Conservation (phyloP, 2,113 vertebrate species). For the Maccullochella peelii region DNA sequence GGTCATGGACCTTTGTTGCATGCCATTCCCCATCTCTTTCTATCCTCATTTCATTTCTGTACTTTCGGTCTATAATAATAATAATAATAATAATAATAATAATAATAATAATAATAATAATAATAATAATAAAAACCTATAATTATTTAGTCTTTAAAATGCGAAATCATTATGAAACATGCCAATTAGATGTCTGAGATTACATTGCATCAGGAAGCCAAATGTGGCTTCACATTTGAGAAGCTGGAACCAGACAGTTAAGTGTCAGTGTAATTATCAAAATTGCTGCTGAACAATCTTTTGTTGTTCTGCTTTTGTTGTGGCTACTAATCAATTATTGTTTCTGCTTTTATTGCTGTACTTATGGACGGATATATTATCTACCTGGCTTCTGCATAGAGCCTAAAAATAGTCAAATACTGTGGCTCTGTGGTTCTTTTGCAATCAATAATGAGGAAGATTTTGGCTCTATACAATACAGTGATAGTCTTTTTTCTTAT, state of each 20-base stretch:
- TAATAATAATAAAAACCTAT: neutral
- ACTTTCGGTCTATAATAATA: no score
- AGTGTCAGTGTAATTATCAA: neutral
- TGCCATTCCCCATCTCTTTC: neutral
- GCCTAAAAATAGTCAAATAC: neutral
- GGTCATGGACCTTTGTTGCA: neutral
- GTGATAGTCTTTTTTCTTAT: neutral
- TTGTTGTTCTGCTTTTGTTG: neutral
- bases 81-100: neutral
- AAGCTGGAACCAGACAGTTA: neutral
- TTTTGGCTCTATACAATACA: neutral
- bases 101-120: neutral
- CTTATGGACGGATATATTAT: neutral
- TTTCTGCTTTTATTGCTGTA: neutral
- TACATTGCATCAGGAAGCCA: neutral
- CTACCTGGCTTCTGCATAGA: neutral
- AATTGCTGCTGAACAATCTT: no score
- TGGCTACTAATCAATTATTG: no score
- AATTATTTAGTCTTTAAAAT: neutral
- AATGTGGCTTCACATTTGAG: neutral
- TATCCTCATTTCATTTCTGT: neutral
- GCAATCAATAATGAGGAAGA: neutral
- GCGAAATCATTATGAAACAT: no score
- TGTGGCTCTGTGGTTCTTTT: neutral
- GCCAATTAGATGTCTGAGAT: neutral